Percentiles rank a stretch among this genome's conserved stretches.
phyloP scores from a whole-genome alignment of 2,888 invertebrate species.

The Drosophila stalkeri region DNA sequence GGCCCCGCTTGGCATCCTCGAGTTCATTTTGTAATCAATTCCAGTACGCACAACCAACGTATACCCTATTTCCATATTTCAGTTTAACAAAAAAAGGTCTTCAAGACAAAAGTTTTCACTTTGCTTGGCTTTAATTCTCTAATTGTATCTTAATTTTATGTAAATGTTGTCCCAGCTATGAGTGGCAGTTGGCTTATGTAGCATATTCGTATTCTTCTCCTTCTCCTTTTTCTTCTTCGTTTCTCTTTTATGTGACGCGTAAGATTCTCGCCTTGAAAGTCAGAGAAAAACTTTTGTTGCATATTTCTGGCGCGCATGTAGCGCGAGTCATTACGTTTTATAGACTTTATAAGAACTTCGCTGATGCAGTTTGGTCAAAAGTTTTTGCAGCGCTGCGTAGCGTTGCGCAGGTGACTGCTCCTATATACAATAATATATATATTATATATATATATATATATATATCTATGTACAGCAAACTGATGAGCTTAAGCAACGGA shows the following conservation, averaged over 20 bases:
- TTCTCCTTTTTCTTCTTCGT: not conserved
- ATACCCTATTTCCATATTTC: slow-evolving; percentile 18
- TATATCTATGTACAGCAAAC: not conserved
- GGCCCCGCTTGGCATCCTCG: not conserved
- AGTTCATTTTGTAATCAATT: slow-evolving; percentile 20
- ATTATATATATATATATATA: slow-evolving; percentile 14
- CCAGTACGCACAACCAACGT: slow-evolving; percentile 8
- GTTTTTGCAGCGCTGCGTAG: slow-evolving; percentile 56
- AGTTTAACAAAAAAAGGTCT: slow-evolving; percentile 6
- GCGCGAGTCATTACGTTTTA: slow-evolving; percentile 77
- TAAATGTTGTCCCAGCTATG: slow-evolving; percentile 43
- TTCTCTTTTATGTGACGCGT: slow-evolving; percentile 6
- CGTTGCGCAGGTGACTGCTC: slow-evolving; percentile 49
- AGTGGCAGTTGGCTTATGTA: slow-evolving; percentile 21
- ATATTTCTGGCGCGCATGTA: slow-evolving; percentile 72
- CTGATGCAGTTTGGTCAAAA: slow-evolving; percentile 72
- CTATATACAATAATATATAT: slow-evolving; percentile 3
- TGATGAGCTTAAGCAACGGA: slow-evolving; percentile 4
- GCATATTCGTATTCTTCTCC: slow-evolving; percentile 14
- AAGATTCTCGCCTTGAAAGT: slow-evolving; percentile 56
- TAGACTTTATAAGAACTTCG: slow-evolving; percentile 76
- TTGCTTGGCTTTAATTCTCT: slow-evolving; percentile 32
- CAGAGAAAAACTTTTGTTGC: slow-evolving; percentile 70
- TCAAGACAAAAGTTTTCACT: slow-evolving; percentile 24
- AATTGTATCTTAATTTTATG: slow-evolving; percentile 67